Evolutionary conservation across 1,140 invertebrate species (phyloP).

Genomic region (Mamestra configurata): DNA sequence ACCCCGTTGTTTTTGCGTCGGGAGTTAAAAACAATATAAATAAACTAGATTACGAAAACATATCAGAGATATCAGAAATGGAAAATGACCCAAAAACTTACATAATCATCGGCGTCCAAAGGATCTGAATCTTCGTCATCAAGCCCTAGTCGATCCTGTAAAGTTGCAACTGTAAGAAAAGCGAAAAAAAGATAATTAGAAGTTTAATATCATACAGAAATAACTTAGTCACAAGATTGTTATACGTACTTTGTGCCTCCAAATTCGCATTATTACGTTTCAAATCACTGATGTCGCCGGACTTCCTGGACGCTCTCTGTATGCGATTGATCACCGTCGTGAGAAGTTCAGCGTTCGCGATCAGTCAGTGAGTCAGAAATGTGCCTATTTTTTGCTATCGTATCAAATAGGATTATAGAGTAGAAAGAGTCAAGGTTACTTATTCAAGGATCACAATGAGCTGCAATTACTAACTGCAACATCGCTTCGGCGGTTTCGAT

Average conservation of each 20-base stretch:
- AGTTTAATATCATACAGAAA: not conserved
- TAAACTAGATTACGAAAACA: not conserved
- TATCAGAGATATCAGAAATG: not conserved
- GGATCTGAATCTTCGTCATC: not conserved
- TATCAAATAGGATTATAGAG: no score
- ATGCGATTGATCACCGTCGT: slow-evolving; percentile 57
- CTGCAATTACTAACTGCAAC: no score
- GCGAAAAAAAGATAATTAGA: not conserved
- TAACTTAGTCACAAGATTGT: not conserved
- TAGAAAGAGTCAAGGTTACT: no score
- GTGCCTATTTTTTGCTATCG: no score
- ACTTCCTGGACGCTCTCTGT: slow-evolving; percentile 44
- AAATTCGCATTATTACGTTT: slow-evolving; percentile 58
- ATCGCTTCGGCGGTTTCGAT: no score
- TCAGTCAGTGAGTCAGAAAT: no score
- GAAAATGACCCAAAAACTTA: not conserved
- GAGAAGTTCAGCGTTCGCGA: no score
- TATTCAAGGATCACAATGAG: no score
- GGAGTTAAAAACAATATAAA: no score
- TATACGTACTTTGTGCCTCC: slow-evolving; percentile 61
- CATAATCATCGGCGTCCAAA: not conserved
- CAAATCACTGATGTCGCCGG: slow-evolving; percentile 54
- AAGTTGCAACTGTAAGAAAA: slow-evolving; percentile 13
- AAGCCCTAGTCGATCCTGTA: no score
- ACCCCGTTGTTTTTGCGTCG: no score